Evolutionary conservation across 2,888 invertebrate species (phyloP).

Genomic region (Lysandra bellargus): DNA sequence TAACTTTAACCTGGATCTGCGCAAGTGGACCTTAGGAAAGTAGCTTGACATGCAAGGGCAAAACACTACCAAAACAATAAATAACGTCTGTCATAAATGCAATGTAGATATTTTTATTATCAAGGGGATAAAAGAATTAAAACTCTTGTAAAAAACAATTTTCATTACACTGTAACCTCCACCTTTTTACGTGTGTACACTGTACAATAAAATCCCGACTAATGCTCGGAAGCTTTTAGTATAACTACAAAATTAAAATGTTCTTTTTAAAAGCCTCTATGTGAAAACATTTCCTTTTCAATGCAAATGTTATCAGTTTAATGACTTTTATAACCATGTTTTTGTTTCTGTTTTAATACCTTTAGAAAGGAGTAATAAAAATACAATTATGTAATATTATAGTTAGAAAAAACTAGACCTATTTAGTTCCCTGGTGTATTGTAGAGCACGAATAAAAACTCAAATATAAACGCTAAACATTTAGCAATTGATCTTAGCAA

Average conservation of each 20-base stretch:
- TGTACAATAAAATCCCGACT: background rate
- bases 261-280: constrained; percentile 2
- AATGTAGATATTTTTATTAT: background rate
- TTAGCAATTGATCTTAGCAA: no score
- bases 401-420: no score
- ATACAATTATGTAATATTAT: no score
- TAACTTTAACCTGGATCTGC: no score
- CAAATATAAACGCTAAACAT: no score
- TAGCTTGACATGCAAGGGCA: no score
- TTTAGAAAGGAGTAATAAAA: background rate
- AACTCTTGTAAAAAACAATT: constrained; percentile 2
- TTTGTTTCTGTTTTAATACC: background rate
- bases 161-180: background rate
- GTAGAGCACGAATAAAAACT: no score
- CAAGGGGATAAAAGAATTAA: background rate
- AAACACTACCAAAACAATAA: no score
- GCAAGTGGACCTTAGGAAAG: no score
- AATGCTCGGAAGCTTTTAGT: background rate
- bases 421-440: no score
- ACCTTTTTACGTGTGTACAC: background rate
- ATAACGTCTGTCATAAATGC: no score
- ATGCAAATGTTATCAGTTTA: background rate
- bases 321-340: background rate
- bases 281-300: constrained; percentile 1
- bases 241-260: constrained; percentile 1